phyloP scores from a whole-genome alignment of 2,113 vertebrate genomes.

The Scopus umbretta region DNA sequence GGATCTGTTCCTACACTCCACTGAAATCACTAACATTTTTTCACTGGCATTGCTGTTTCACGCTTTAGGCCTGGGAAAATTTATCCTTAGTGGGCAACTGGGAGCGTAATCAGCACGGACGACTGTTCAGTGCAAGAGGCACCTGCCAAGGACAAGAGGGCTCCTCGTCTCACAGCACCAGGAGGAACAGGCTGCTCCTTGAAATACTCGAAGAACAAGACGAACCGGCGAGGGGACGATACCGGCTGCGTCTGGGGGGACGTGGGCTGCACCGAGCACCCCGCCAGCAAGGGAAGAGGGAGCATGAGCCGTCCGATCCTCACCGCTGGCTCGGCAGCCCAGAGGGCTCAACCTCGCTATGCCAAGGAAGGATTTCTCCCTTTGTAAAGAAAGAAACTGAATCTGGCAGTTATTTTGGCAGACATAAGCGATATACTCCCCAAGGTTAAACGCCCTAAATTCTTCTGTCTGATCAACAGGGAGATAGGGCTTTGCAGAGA shows the following conservation, averaged over 20 bases:
- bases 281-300: background rate
- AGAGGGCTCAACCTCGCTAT: background rate
- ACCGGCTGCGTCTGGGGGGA: no score
- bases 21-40: background rate
- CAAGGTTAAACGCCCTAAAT: background rate
- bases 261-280: background rate
- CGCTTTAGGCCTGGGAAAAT: background rate
- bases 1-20: background rate
- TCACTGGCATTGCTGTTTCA: background rate
- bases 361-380: background rate
- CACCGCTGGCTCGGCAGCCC: rapidly evolving
- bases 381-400: background rate
- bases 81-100: background rate
- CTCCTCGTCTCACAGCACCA: background rate
- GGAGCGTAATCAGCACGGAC: background rate
- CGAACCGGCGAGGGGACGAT: background rate
- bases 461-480: background rate
- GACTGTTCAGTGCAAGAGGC: background rate
- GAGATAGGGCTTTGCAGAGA: background rate
- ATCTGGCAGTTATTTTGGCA: background rate
- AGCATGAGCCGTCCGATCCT: background rate
- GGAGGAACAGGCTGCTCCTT: background rate
- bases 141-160: background rate
- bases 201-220: background rate
- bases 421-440: rapidly evolving